Base-by-base conservation (phyloP, 2,797 vertebrate species). In the Labroides dimidiatus region DNA sequence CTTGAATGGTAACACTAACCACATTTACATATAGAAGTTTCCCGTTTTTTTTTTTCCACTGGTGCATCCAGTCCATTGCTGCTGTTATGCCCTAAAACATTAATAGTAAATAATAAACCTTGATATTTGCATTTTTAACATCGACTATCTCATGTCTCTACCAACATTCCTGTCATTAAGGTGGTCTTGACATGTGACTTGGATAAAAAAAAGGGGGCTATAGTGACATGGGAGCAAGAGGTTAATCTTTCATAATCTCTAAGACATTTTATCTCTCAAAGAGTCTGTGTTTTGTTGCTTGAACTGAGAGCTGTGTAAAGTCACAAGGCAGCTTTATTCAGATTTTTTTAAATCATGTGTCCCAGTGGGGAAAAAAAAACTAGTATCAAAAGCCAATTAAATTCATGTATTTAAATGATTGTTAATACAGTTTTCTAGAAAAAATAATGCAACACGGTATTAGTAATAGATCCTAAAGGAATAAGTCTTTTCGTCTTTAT, bases 161-260 rank as follows among this genome's bases (percentile, higher is more conserved):
- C 12, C 47, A 27, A 17, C 81, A 82, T 78, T 81, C 60, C 65
- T 77, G 23, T 57, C 48, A 8, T 51, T 56, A 12, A 64, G 60
- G 48, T 21, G 10, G 62, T 60, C 45, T 5, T 12, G 36, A 69
- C 76, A 72, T 83, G 82, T 85, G 87, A 87, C 64, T 43, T 47
- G 64, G 75, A 81, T 79, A 33, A 48, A 79, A 56, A 71, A 23
- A 42, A 33, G n/a, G n/a, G n/a, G n/a, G 15, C 48, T 41, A 51
- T 44, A 66, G 53, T 61, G 53, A 47, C 42, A 42, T 72, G 49
- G 64, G 45, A 77, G 47, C 27, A 6, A 55, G 36, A 66, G 7
- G 54, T 72, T 77, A 86, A 84, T 82, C 84, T 79, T 62, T 69
- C 16, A 62, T 77, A 78, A 88, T 78, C 75, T 78, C 41, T 53